phyloP scores from a whole-genome alignment of 2,888 invertebrate genomes.

The Crossocerus cetratus region DNA sequence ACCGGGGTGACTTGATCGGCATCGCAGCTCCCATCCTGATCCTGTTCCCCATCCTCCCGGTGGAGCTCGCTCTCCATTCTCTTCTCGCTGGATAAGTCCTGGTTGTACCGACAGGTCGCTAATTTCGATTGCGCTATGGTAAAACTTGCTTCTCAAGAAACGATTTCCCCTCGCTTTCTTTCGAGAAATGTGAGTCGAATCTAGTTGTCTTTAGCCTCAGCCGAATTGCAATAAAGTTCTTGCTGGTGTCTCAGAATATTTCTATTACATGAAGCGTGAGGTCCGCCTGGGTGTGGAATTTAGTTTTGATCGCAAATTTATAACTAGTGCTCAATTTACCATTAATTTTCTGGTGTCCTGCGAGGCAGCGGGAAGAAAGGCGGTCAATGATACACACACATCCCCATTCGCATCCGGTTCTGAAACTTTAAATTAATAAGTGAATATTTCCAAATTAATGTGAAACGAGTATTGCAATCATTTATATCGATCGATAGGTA shows the following conservation, averaged over 20 bases:
- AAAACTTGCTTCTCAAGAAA: slow-evolving; percentile 54
- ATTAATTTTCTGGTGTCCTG: slow-evolving; percentile 31
- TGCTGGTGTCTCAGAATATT: too few species aligned
- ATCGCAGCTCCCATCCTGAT: slow-evolving; percentile 6
- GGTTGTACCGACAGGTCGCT: slow-evolving; percentile 62
- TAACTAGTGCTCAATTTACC: slow-evolving; percentile 42
- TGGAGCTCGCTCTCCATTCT: slow-evolving; percentile 8
- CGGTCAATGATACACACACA: slow-evolving; percentile 11
- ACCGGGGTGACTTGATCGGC: slow-evolving; percentile 8
- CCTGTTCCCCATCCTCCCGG: slow-evolving; percentile 18
- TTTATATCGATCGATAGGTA: background rate
- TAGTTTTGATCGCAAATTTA: background rate
- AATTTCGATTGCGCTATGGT: slow-evolving; percentile 57
- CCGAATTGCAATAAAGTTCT: too few species aligned
- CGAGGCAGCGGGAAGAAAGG: slow-evolving; percentile 10
- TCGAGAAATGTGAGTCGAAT: background rate
- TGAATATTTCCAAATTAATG: background rate
- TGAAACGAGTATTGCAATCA: background rate
- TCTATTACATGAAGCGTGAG: background rate
- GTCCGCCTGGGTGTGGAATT: background rate
- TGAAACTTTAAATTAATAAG: slow-evolving; percentile 14
- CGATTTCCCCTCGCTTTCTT: slow-evolving; percentile 13
- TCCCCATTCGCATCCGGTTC: slow-evolving; percentile 19
- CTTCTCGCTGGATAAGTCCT: slow-evolving; percentile 48
- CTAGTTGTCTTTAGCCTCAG: too few species aligned